These are phyloP conservation scores for Aurelia sp. DNA, from an alignment of 30 jellyfish, hydroid and myxozoan genomes.

Conservation along the genomic window DNA sequence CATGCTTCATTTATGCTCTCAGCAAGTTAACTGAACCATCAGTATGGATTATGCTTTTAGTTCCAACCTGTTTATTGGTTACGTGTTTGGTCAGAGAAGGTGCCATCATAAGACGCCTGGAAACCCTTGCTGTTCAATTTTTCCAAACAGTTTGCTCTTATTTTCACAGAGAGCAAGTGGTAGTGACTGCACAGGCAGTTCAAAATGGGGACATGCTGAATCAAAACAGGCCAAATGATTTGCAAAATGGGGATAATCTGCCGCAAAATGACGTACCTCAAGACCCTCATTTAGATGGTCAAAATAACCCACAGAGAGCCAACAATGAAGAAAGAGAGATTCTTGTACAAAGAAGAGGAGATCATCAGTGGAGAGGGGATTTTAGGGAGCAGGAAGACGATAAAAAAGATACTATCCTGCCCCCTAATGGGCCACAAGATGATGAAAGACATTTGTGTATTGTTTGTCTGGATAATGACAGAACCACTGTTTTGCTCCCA, in stretches of 20 bases:
- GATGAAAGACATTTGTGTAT: conserved; percentile 33
- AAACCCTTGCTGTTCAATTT: no score
- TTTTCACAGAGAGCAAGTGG: no score
- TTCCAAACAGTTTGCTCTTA: no score
- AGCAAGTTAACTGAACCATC: background rate
- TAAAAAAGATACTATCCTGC: background rate
- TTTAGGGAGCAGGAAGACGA: background rate
- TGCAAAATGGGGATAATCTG: no score
- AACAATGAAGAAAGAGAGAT: background rate
- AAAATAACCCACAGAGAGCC: no score
- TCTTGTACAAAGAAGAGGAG: background rate
- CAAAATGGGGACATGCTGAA: no score
- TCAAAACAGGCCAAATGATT: no score
- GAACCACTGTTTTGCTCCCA: conserved; percentile 42
- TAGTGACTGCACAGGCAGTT: no score
- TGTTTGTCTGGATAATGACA: conserved; percentile 43
- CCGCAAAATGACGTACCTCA: no score
- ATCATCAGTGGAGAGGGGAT: background rate
- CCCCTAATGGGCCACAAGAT: background rate
- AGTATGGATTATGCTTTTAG: background rate
- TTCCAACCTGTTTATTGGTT: background rate
- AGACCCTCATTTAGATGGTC: no score
- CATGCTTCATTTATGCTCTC: no score
- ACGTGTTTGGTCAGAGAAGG: background rate
- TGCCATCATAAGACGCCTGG: no score